Percentiles rank a stretch among this genome's conserved stretches.
These are phyloP conservation scores for Glaucidium brasilianum DNA, from an alignment of 2,113 vertebrate genomes.

Conservation along the genomic window DNA sequence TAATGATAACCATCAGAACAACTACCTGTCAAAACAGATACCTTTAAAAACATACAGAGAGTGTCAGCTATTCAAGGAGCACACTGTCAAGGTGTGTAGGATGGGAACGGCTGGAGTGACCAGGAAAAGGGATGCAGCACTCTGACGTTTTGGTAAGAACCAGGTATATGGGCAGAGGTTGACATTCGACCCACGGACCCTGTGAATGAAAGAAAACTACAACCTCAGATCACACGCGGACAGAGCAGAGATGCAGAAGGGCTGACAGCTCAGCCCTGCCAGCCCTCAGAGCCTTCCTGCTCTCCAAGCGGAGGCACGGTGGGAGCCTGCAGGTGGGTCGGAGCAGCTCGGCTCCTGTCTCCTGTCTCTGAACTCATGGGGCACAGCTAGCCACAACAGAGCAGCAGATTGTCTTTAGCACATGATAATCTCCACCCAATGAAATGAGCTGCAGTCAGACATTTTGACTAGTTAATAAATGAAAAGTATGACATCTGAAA, in stretches of 20 bases:
- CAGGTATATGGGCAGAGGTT: background rate
- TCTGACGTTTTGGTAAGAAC: background rate
- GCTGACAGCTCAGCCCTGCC: background rate
- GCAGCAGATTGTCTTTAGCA: background rate
- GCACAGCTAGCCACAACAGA: background rate
- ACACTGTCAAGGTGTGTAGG: background rate
- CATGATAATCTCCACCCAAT: background rate
- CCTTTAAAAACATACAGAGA: background rate
- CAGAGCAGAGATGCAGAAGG: background rate
- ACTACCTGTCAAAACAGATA: no score
- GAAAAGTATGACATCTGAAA: background rate
- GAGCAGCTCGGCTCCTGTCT: background rate
- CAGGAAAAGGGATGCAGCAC: background rate
- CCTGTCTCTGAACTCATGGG: background rate
- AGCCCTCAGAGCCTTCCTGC: background rate
- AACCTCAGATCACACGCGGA: background rate
- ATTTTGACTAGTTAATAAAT: background rate
- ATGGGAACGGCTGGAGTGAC: background rate
- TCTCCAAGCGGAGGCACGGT: accelerated
- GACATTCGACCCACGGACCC: accelerated
- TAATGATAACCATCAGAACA: background rate
- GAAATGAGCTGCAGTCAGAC: background rate
- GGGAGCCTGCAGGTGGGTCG: background rate
- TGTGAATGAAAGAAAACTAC: background rate
- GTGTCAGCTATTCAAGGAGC: background rate